Base-by-base conservation (phyloP, 2,888 invertebrate genomes). In the Eueremaeus valkanovi region DNA sequence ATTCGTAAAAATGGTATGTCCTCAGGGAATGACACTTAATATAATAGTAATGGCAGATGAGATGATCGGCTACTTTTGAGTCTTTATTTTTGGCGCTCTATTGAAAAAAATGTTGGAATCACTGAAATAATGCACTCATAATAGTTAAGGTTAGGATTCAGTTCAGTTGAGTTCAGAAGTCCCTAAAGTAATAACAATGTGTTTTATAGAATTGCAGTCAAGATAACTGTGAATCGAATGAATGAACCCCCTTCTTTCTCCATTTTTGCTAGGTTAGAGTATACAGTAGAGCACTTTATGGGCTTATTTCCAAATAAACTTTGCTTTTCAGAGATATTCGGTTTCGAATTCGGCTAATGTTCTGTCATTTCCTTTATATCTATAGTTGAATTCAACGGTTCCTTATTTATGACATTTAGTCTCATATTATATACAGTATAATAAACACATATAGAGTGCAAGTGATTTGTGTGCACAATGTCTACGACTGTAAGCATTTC, bases 351-450 rank as follows among this genome's bases (percentile, higher is more conserved):
- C 63, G 6, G 33, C 63, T 33, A 63, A 63, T 63, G 63, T 63
- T 33, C 63, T 33, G 63, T 42, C 68, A 42, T 68, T 68, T 68
- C 68, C 68, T 68, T 68, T 68, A 68, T n/a, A n/a, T n/a, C n/a
- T n/a, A n/a, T 68, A 68, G 63, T 63, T 33, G 42, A 42, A 24
- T 5, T 9, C 8, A 42, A 24, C n/a, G 68, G 16, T 24, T 16
- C 11, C 68, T 68, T 68, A 68, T 68, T 68, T 68, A 68, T 68
- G 40, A 68, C 40, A 68, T 68, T 68, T 68, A 24, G 40, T 68
- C 68, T 42, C 68, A 42, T 68, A 68, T 68, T 68, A 68, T 68
- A 68, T 40, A 36, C 68, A 16, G 42, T 68, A 68, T 68, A 68
- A 40, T 13, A 68, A 40, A 68, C n/a, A 68, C 68, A 68, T 61